These are phyloP conservation scores for Aspidapion aeneum DNA, from an alignment of 2,888 invertebrate species.

Conservation along the genomic window DNA sequence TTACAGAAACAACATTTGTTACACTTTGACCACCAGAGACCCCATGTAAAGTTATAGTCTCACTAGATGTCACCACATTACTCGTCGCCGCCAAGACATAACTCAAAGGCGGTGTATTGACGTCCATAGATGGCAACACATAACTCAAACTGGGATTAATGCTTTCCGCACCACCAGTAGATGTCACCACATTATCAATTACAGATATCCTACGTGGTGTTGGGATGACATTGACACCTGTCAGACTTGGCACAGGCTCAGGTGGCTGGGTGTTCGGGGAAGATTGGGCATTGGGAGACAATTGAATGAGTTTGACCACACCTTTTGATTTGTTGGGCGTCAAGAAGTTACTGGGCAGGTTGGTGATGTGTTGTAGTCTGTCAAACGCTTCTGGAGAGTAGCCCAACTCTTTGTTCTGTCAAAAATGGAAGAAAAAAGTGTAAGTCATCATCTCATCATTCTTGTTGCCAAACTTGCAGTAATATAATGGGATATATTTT, in stretches of 20 bases:
- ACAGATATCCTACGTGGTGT: background rate
- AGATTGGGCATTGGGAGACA: background rate
- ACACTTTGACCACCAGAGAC: too few species aligned
- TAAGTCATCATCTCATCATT: too few species aligned
- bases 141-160: background rate
- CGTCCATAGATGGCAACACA: background rate
- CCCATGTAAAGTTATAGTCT: background rate
- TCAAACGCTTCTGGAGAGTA: constrained; percentile 30
- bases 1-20: too few species aligned
- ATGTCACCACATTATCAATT: background rate
- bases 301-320: background rate
- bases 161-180: background rate
- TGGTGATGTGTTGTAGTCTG: constrained; percentile 22
- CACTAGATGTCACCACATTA: background rate
- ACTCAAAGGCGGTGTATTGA: background rate
- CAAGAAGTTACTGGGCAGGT: constrained; percentile 15
- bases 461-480: too few species aligned
- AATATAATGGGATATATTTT: too few species aligned
- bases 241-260: too few species aligned
- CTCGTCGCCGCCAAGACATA: background rate
- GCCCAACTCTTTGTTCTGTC: constrained; percentile 20
- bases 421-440: constrained; percentile 4
- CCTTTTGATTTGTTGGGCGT: constrained; percentile 5
- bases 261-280: too few species aligned
- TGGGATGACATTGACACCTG: too few species aligned